phyloP scores from a whole-genome alignment of 2,888 invertebrate genomes.

The Philonicus albiceps region DNA sequence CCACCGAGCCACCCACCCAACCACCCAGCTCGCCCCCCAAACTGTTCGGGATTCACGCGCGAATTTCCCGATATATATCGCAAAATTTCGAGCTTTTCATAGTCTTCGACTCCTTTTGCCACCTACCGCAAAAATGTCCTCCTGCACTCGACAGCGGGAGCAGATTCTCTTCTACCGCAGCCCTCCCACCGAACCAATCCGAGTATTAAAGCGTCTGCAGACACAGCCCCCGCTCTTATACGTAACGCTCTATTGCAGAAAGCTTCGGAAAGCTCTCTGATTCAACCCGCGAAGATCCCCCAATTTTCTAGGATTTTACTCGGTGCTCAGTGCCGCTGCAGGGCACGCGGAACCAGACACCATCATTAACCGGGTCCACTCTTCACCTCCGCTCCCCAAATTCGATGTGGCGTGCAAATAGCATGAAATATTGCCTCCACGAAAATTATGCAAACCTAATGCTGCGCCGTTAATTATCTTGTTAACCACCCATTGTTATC shows the following conservation, averaged over 20 bases:
- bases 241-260: neutral
- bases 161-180: neutral
- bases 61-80: slow-evolving; percentile 22
- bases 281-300: neutral
- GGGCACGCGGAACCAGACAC: neutral
- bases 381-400: neutral
- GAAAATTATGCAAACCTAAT: slow-evolving; percentile 17
- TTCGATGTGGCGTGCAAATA: neutral
- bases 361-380: neutral
- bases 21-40: neutral
- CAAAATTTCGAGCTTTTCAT: neutral
- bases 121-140: neutral
- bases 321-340: neutral
- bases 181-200: neutral
- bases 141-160: neutral
- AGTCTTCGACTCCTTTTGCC: neutral
- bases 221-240: neutral
- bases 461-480: slow-evolving; percentile 15
- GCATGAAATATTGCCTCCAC: neutral
- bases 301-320: neutral
- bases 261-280: slow-evolving; percentile 3
- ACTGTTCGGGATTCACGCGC: slow-evolving; percentile 12
- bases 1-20: neutral
- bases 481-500: slow-evolving; percentile 32
- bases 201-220: neutral